Conservation (phyloP, 2,888 invertebrate species). For the Cristatella mucedo region DNA sequence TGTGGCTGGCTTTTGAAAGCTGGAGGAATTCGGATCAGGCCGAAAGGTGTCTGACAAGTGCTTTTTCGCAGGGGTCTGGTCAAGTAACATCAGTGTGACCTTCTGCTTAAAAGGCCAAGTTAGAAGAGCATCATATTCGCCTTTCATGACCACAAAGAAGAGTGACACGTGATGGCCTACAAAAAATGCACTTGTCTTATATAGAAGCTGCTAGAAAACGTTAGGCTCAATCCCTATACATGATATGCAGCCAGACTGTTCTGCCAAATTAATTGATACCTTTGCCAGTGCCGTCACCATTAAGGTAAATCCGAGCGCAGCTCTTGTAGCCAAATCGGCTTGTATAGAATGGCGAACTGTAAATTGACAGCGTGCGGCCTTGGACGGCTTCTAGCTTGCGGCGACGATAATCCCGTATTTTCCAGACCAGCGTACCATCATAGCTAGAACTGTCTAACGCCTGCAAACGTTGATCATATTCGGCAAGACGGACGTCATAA, state of each 20-base stretch:
- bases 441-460: no score
- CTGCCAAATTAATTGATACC: no score
- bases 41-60: conserved; percentile 33
- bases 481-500: no score
- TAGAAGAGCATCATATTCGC: conserved; percentile 28
- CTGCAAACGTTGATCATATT: no score
- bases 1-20: conserved; percentile 29
- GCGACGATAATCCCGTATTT: conserved; percentile 23
- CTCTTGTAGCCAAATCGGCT: conserved; percentile 30
- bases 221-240: no score
- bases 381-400: conserved; percentile 23
- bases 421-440: conserved; percentile 33
- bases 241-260: no score
- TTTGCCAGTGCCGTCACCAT: conserved; percentile 30
- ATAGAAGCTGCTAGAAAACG: no score
- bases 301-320: conserved; percentile 31
- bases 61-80: conserved; percentile 23
- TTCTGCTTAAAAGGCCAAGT: conserved; percentile 31
- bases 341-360: conserved; percentile 33
- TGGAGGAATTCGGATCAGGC: conserved; percentile 31
- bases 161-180: conserved; percentile 15
- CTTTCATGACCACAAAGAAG: conserved; percentile 33
- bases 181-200: no score
- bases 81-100: conserved; percentile 29
- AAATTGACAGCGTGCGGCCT: conserved; percentile 24